phyloP scores from a whole-genome alignment of 2,113 vertebrate genomes.

The Malurus melanocephalus region DNA sequence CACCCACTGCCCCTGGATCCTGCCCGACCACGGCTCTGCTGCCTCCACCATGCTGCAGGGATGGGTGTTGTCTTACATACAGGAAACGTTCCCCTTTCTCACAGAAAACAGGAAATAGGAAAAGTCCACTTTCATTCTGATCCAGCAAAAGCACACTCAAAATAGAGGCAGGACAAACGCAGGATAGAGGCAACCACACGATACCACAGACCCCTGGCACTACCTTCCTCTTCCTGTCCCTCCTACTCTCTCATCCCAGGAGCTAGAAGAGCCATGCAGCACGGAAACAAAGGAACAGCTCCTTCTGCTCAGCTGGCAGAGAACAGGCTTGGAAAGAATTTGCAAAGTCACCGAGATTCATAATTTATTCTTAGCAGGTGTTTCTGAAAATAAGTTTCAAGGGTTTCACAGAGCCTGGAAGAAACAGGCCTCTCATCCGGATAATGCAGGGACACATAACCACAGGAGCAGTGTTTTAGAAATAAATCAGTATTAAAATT shows the following conservation, averaged over 20 bases:
- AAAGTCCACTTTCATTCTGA: neutral
- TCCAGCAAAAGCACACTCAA: neutral
- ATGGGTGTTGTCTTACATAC: rapidly evolving
- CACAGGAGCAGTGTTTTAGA: neutral
- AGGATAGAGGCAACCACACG: neutral
- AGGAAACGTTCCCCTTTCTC: rapidly evolving
- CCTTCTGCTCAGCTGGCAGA: neutral
- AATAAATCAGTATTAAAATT: neutral
- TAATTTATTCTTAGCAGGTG: neutral
- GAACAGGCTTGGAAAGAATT: neutral
- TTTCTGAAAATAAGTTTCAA: neutral
- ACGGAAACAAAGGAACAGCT: neutral
- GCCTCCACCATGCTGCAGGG: rapidly evolving
- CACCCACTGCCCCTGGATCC: rapidly evolving
- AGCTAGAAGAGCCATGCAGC: neutral
- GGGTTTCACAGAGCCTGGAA: neutral
- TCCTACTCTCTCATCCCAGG: neutral
- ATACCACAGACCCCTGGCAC: rapidly evolving
- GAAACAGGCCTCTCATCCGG: neutral
- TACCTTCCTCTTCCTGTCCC: neutral
- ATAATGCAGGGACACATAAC: neutral
- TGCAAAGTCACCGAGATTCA: neutral
- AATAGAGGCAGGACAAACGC: neutral
- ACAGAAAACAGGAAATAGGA: neutral
- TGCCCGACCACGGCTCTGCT: neutral